These are phyloP conservation scores for Leucophenga montana DNA, from an alignment of 2,888 invertebrate species.

Conservation along the genomic window DNA sequence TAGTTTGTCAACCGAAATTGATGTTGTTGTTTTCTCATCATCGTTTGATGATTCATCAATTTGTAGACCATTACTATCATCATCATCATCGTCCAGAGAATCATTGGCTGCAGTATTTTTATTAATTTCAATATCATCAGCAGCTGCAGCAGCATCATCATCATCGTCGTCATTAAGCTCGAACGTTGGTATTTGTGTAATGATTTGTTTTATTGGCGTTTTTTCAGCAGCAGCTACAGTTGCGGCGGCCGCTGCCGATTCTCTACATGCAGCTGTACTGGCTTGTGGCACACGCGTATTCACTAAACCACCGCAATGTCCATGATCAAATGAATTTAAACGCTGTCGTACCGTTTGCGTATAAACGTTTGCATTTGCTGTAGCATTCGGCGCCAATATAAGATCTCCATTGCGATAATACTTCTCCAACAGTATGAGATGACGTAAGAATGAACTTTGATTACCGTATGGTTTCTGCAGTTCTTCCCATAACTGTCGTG, in stretches of 20 bases:
- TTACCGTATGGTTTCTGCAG: constrained; percentile 90
- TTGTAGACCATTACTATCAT: constrained; percentile 9
- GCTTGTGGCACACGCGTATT: constrained; percentile 27
- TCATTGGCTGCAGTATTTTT: constrained; percentile 44
- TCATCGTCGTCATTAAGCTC: constrained; percentile 64
- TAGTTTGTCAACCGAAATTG: constrained; percentile 68
- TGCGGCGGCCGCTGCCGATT: background rate
- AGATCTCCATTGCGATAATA: constrained; percentile 88
- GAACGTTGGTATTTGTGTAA: constrained; percentile 52
- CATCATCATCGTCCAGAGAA: constrained; percentile 2
- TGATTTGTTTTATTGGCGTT: background rate
- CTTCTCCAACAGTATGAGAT: constrained; percentile 86
- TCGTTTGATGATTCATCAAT: constrained; percentile 9
- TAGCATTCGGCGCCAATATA: constrained; percentile 81
- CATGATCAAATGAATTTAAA: constrained; percentile 83
- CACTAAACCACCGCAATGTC: constrained; percentile 64
- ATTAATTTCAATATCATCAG: constrained; percentile 45
- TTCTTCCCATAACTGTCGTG: constrained; percentile 86
- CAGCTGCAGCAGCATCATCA: constrained; percentile 45
- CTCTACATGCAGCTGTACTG: constrained; percentile 1
- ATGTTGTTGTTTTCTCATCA: constrained; percentile 35
- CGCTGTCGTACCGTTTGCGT: constrained; percentile 87
- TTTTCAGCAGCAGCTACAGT: background rate
- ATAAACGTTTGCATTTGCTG: constrained; percentile 83
- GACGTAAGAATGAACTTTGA: constrained; percentile 88